Evolutionary conservation across 2,797 vertebrate species (phyloP), one percentile per base, ranked within the genome.

Genomic region (Neopelma chrysocephalum): DNA sequence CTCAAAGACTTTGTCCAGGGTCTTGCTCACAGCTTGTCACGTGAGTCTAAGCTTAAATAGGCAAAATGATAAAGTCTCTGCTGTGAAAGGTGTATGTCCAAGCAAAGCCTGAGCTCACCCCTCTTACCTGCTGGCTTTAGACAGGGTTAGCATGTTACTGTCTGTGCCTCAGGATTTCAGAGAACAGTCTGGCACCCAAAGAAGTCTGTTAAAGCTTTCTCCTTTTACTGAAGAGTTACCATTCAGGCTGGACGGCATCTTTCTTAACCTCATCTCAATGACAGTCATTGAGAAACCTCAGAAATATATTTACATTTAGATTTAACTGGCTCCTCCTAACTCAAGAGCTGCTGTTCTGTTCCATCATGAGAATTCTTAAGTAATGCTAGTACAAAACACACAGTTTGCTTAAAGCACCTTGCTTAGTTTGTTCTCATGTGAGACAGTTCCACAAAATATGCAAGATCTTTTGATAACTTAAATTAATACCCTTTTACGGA

Each of bases 221-320:
- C 40, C 48, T 82, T 47, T 62, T 58, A 57, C 26, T 73, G 50
- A 61, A 42, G 27, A 72, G 54, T 31, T 70, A 85, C 38, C 8
- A 2, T 27, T 69, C 50, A n/a, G 29, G 50, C 76, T 88, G 36
- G 58, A 48, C 1, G 3, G 27, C 31, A 20, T 65, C 53, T 61
- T 83, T 83, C 72, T 64, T 51, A 90, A 75, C 32, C 51, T 89
- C 75, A 87, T 38, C 56, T 60, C 85, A 94, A 53, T 12, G 15
- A 60, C 10, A 94, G 75, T 58, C 79, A 81, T 62, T 70, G 15
- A 91, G 47, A 84, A 95, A 83, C 47, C 75, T 90, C 66, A 66
- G 91, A 62, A 85, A 89, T 91, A 82, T 82, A 94, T 86, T 91
- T 95, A 94, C 58, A 42, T 86, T 75, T 45, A 75, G 32, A 68